phyloP scores from a whole-genome alignment of 2,888 invertebrate species.

The Hemithea aestivaria region DNA sequence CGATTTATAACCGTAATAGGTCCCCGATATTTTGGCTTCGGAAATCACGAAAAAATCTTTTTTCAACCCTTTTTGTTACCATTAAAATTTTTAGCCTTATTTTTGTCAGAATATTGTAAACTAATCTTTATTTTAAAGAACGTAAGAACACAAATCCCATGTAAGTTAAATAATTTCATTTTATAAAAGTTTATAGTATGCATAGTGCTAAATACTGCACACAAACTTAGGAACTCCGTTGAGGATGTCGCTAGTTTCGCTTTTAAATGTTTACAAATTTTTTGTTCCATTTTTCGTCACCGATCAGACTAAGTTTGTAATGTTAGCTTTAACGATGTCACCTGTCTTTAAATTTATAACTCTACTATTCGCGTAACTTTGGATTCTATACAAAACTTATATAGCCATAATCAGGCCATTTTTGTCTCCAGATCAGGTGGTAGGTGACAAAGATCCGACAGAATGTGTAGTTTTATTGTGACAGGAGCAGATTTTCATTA shows the following conservation, averaged over 20 bases:
- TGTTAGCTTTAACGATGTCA: slow-evolving; percentile 61
- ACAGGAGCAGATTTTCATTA: slow-evolving; percentile 15
- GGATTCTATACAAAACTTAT: slow-evolving; percentile 43
- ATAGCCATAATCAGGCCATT: slow-evolving; percentile 29
- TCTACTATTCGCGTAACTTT: slow-evolving; percentile 64
- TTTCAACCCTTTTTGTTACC: slow-evolving; percentile 43
- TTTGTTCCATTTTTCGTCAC: slow-evolving; percentile 16
- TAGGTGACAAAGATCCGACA: slow-evolving; percentile 34
- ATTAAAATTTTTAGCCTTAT: no score
- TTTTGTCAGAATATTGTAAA: no score
- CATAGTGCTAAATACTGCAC: no score
- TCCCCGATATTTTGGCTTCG: slow-evolving; percentile 41
- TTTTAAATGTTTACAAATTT: not conserved
- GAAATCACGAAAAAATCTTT: slow-evolving; percentile 47
- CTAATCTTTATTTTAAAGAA: no score
- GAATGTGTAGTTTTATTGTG: slow-evolving; percentile 23
- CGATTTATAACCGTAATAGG: slow-evolving; percentile 47
- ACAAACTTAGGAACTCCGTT: no score
- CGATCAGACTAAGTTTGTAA: slow-evolving; percentile 36
- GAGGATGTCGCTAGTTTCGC: no score
- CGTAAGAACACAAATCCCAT: no score
- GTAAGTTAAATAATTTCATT: no score
- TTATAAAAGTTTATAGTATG: no score
- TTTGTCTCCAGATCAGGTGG: slow-evolving; percentile 35
- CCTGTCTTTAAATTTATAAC: slow-evolving; percentile 60